Percentiles rank a stretch among this genome's conserved stretches.
Conservation (phyloP, 2,888 invertebrate species). For the Drosophila subquinaria region DNA sequence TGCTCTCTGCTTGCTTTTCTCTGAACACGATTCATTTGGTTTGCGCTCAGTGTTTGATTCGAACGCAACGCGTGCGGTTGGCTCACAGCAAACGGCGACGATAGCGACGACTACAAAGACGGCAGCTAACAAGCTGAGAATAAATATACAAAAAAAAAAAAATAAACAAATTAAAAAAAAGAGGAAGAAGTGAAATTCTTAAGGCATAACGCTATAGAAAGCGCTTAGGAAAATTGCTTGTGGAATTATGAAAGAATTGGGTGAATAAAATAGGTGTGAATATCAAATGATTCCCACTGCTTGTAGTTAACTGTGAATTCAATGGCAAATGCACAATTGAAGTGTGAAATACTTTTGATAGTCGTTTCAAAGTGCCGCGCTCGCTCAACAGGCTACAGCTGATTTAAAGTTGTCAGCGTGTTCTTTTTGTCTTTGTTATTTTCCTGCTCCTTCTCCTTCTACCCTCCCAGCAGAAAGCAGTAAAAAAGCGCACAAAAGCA, state of each 20-base stretch:
- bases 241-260: constrained; percentile 70
- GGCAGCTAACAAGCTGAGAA: constrained; percentile 33
- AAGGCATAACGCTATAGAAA: constrained; percentile 24
- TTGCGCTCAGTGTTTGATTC: constrained; percentile 54
- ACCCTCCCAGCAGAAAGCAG: constrained; percentile 7
- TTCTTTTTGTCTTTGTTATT: constrained; percentile 15
- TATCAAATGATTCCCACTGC: neutral
- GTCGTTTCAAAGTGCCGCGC: constrained; percentile 50
- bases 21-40: constrained; percentile 29
- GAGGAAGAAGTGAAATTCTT: neutral
- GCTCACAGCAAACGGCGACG: constrained; percentile 38
- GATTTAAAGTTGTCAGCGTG: constrained; percentile 33
- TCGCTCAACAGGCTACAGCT: constrained; percentile 64
- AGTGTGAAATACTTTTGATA: constrained; percentile 2
- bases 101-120: constrained; percentile 20
- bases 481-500: constrained; percentile 56
- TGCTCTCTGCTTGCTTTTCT: constrained; percentile 11
- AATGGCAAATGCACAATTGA: constrained; percentile 8
- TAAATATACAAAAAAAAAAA: constrained; percentile 43
- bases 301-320: constrained; percentile 14
- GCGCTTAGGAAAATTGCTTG: constrained; percentile 28
- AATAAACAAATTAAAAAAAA: constrained; percentile 17
- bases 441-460: constrained; percentile 1
- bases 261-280: constrained; percentile 48
- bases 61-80: constrained; percentile 72